Conservation (phyloP, 2,797 vertebrate species). For the Lagodon rhomboides region DNA sequence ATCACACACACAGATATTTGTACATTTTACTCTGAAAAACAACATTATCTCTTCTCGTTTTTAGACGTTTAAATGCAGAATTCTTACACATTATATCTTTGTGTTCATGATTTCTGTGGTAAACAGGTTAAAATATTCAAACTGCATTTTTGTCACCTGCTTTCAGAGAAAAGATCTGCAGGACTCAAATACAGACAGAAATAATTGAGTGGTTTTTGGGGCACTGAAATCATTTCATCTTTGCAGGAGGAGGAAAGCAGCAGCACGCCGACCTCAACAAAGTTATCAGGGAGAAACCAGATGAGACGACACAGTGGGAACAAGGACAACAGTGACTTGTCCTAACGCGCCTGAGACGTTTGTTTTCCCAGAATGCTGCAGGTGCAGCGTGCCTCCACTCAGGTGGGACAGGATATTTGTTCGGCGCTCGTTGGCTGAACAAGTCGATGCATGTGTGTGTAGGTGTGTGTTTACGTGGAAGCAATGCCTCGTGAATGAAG, state of each 20-base stretch:
- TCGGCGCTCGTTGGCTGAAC: neutral
- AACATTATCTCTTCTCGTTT: no score
- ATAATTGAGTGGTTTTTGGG: neutral
- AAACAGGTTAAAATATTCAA: no score
- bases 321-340: neutral
- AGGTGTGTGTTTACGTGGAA: neutral
- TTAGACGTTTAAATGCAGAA: no score
- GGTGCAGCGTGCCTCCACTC: neutral
- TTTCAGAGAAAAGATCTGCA: no score
- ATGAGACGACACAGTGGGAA: neutral
- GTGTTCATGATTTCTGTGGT: no score
- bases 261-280: neutral
- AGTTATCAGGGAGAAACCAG: neutral
- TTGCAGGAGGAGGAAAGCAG: neutral
- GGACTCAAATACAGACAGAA: no score
- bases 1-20: no score
- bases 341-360: neutral
- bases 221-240: neutral
- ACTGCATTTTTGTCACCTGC: no score
- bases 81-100: no score
- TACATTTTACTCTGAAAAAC: no score
- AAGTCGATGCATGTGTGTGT: constrained; percentile 15
- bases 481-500: neutral
- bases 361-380: neutral
- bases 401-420: neutral